phyloP scores from a whole-genome alignment of 2,888 invertebrate species.

The Rhagonycha fulva region DNA sequence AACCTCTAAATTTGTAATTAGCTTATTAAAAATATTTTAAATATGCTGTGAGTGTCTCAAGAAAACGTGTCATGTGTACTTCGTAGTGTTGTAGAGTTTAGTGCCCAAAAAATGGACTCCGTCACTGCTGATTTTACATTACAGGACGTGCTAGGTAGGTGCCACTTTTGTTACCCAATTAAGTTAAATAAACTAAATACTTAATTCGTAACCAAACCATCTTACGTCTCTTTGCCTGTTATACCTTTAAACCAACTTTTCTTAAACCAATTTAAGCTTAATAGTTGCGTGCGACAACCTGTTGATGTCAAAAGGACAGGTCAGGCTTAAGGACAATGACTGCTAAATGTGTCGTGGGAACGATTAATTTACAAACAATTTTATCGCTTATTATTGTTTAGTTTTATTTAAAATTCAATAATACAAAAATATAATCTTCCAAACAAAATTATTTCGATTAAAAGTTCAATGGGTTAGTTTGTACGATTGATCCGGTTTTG shows the following conservation, averaged over 20 bases:
- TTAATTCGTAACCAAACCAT: neutral
- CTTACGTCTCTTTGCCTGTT: neutral
- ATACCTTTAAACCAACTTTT: neutral
- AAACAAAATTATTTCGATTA: constrained; percentile 42
- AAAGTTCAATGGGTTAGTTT: constrained; percentile 67
- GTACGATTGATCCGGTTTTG: constrained; percentile 67
- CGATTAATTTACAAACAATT: neutral
- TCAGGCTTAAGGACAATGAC: neutral
- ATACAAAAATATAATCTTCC: neutral
- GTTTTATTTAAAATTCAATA: neutral
- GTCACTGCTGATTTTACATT: constrained; percentile 48
- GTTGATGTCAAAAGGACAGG: neutral
- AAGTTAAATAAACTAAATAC: neutral
- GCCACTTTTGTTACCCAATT: neutral
- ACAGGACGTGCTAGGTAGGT: constrained; percentile 51
- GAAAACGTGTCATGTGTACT: constrained; percentile 8
- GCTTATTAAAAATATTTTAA: neutral
- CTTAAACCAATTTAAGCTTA: neutral
- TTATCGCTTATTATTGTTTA: neutral
- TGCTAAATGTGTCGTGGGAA: neutral
- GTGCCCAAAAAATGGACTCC: constrained; percentile 45
- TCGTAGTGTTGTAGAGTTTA: constrained; percentile 8
- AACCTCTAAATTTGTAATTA: constrained; percentile 15
- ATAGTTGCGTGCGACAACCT: neutral
- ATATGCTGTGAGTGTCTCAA: constrained; percentile 3